Conservation (phyloP, 2,888 invertebrate species). For the Oithona nana region DNA sequence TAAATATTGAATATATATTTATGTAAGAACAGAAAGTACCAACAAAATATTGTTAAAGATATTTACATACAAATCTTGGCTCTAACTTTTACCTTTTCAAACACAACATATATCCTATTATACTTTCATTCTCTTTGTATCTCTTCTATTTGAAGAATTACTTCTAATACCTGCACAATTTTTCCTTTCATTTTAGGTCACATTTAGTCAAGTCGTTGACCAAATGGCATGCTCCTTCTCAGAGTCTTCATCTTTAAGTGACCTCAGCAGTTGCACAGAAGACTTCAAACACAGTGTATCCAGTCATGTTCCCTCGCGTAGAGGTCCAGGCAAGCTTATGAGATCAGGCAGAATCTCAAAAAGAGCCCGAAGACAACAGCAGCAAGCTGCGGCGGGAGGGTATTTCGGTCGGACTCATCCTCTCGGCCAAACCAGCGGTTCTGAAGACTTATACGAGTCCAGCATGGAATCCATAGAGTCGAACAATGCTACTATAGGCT, state of each 20-base stretch:
- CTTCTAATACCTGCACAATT: too few relatives aligned
- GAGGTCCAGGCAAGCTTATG: not conserved
- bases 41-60: too few relatives aligned
- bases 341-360: slow-evolving; percentile 2
- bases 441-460: slow-evolving; percentile 11
- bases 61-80: too few relatives aligned
- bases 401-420: not conserved
- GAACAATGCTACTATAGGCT: not conserved
- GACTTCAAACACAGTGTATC: not conserved
- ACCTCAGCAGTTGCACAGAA: not conserved
- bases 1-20: too few relatives aligned
- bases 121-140: too few relatives aligned
- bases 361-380: not conserved
- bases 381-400: not conserved
- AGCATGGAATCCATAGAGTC: slow-evolving; percentile 10
- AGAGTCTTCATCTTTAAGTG: not conserved
- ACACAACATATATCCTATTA: too few relatives aligned
- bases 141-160: too few relatives aligned
- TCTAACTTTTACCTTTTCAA: too few relatives aligned
- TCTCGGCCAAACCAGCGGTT: not conserved
- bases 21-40: too few relatives aligned
- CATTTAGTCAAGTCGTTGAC: slow-evolving; percentile 11
- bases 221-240: slow-evolving; percentile 13
- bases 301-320: not conserved
- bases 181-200: too few relatives aligned